These are phyloP conservation scores for Carapus acus DNA, from an alignment of 2,797 vertebrate genomes.

Conservation along the genomic window DNA sequence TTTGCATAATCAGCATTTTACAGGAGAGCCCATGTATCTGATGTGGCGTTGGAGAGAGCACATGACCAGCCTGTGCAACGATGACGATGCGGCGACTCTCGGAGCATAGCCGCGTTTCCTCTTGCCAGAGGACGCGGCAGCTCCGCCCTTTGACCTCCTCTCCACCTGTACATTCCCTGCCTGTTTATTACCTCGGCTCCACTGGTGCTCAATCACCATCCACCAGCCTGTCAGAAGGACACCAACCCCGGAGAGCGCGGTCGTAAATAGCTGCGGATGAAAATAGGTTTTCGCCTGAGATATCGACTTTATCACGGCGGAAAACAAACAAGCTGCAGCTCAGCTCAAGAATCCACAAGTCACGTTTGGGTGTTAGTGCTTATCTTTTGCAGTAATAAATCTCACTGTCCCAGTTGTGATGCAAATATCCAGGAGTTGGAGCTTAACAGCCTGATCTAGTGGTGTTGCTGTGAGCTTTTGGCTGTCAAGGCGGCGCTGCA, in stretches of 20 bases:
- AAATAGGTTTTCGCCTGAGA: too few species aligned
- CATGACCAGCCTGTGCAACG: conserved; percentile 54
- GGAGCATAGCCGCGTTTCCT: too few species aligned
- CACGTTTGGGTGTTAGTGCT: too few species aligned
- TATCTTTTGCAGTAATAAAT: too few species aligned
- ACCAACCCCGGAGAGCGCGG: background rate
- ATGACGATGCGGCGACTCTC: background rate
- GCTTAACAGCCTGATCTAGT: too few species aligned
- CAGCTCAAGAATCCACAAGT: too few species aligned
- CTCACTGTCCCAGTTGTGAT: too few species aligned
- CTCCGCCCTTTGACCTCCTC: conserved; percentile 5
- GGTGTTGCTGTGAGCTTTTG: too few species aligned
- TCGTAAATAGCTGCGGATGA: too few species aligned
- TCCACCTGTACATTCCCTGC: conserved; percentile 15
- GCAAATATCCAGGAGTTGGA: too few species aligned
- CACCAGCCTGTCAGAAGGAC: conserved; percentile 2
- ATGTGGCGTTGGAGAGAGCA: conserved; percentile 30
- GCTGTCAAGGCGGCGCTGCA: conserved; percentile 23
- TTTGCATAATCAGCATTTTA: conserved; percentile 65
- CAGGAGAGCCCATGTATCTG: conserved; percentile 50
- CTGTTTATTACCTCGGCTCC: conserved; percentile 25
- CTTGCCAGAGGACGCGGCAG: conserved; percentile 14
- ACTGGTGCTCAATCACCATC: background rate
- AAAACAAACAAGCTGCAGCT: too few species aligned
- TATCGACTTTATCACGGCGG: too few species aligned